Percentiles rank a stretch among this genome's conserved stretches.
phyloP scores from a whole-genome alignment of 2,113 vertebrate species.

The Melanocharis versteri region DNA sequence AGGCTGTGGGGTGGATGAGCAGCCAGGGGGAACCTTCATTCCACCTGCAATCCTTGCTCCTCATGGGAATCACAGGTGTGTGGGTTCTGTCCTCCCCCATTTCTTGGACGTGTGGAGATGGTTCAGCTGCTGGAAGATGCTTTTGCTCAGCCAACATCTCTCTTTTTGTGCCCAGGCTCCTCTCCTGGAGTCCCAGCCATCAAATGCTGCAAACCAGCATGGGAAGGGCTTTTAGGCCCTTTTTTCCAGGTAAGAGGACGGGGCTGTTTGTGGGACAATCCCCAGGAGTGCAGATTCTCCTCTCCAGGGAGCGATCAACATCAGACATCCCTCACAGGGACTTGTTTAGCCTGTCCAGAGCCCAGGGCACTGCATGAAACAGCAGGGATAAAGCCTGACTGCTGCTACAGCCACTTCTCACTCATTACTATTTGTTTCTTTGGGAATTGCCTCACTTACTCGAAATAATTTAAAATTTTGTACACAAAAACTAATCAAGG shows the following conservation, averaged over 20 bases:
- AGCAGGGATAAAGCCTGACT: not conserved
- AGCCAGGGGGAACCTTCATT: not conserved
- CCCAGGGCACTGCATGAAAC: not conserved
- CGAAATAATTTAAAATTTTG: constrained; percentile 50
- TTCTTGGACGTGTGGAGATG: too few relatives aligned
- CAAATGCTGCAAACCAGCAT: not conserved
- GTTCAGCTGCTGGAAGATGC: not conserved
- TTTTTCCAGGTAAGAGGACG: not conserved
- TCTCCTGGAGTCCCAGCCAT: not conserved
- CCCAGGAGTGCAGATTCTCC: not conserved
- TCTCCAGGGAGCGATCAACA: not conserved
- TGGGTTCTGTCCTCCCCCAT: too few relatives aligned
- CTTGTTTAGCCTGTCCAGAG: not conserved
- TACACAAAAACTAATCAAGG: constrained; percentile 65
- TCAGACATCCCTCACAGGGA: not conserved
- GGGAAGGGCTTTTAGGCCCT: not conserved
- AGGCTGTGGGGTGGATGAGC: too few relatives aligned
- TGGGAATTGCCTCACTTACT: constrained; percentile 43
- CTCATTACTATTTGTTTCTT: constrained; percentile 23
- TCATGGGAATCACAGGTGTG: too few relatives aligned
- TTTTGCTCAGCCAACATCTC: not conserved
- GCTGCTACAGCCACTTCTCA: not conserved
- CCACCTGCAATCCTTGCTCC: not conserved
- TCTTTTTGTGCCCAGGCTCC: not conserved
- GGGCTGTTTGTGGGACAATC: not conserved